These are phyloP conservation scores for Pitangus sulphuratus DNA, from an alignment of 2,797 vertebrate genomes.

Conservation along the genomic window DNA sequence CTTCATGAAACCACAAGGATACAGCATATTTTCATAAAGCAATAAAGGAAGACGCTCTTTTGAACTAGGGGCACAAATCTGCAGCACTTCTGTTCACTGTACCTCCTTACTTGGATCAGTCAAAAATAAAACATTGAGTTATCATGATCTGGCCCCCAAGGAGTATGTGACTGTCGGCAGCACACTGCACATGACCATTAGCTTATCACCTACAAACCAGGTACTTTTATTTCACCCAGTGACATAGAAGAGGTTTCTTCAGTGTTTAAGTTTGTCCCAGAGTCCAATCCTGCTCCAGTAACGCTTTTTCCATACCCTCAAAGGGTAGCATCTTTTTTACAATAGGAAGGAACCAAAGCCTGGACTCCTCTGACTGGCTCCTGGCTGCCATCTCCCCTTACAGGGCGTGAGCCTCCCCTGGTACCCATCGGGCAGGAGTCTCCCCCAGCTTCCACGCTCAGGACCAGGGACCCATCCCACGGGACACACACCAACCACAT, in stretches of 20 bases:
- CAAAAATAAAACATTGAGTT: not conserved
- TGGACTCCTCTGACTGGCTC: fast-evolving
- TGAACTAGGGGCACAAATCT: not conserved
- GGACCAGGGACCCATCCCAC: not conserved
- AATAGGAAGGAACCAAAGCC: not conserved
- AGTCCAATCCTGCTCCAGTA: not conserved
- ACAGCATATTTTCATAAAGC: not conserved
- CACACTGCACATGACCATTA: not conserved
- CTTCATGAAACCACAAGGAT: not conserved
- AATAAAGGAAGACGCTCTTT: not conserved
- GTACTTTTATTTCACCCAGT: not conserved
- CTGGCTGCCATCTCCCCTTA: not conserved
- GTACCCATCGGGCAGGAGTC: not conserved
- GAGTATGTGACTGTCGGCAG: not conserved
- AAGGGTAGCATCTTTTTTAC: not conserved
- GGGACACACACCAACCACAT: fast-evolving
- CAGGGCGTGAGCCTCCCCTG: not conserved
- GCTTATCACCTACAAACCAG: not conserved
- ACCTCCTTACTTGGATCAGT: not conserved
- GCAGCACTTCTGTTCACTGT: not conserved
- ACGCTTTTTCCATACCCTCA: not conserved
- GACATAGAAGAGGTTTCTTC: not conserved
- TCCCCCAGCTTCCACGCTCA: fast-evolving
- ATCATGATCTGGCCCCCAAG: not conserved
- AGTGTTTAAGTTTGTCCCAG: not conserved